Evolutionary conservation across 2,888 invertebrate genomes (phyloP).

Genomic region (Hydroisotoma schaefferi): DNA sequence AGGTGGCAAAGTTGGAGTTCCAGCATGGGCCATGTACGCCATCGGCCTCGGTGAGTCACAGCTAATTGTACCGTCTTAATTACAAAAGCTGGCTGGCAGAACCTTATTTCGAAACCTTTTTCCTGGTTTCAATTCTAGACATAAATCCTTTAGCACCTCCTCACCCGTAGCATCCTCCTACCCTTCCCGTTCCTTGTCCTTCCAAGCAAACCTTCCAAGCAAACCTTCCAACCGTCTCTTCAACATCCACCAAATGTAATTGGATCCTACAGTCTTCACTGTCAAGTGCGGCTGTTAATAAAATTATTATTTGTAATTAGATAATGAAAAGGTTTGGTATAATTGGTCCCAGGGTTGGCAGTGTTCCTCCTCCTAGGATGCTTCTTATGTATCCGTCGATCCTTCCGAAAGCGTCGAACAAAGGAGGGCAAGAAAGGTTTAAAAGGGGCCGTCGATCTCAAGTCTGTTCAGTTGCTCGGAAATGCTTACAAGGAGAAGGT

Average conservation of each 20-base stretch:
- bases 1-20: conserved; percentile 71
- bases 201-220: too few relatives aligned
- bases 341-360: conserved; percentile 62
- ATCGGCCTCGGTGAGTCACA: conserved; percentile 69
- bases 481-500: conserved; percentile 98
- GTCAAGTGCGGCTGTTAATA: too few relatives aligned
- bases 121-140: too few relatives aligned
- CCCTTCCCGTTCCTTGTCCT: too few relatives aligned
- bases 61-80: background rate
- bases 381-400: conserved; percentile 88
- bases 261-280: too few relatives aligned
- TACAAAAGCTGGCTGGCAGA: too few relatives aligned
- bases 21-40: conserved; percentile 78
- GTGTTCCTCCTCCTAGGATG: conserved; percentile 78
- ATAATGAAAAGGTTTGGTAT: too few relatives aligned
- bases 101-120: too few relatives aligned
- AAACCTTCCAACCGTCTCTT: too few relatives aligned
- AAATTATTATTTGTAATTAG: too few relatives aligned
- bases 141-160: background rate
- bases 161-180: too few relatives aligned
- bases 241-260: too few relatives aligned
- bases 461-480: conserved; percentile 92
- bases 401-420: conserved; percentile 84
- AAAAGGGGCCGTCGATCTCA: conserved; percentile 85
- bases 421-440: conserved; percentile 92